phyloP scores from a whole-genome alignment of 1,140 invertebrate genomes.

The Hormaphis cornu region DNA sequence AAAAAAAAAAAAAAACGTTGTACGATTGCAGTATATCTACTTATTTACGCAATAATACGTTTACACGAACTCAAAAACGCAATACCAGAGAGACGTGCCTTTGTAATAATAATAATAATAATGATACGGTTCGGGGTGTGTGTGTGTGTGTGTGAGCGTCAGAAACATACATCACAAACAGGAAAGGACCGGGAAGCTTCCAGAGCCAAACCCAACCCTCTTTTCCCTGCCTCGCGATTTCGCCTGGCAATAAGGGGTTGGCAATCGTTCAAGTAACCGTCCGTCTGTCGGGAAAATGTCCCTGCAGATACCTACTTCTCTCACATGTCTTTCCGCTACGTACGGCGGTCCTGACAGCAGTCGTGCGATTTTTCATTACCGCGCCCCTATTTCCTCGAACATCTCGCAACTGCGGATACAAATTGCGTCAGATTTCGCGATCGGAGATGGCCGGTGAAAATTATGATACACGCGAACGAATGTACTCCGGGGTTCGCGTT shows the following conservation, averaged over 20 bases:
- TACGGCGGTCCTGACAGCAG: background rate
- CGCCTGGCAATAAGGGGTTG: background rate
- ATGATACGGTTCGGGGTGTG: background rate
- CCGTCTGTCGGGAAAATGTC: slow-evolving; percentile 13
- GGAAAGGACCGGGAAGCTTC: background rate
- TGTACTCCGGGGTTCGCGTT: background rate
- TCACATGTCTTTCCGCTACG: background rate
- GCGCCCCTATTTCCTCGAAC: too few relatives aligned
- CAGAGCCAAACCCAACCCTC: slow-evolving; percentile 3
- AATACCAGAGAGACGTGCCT: background rate
- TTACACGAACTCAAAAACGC: background rate
- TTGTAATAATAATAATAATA: background rate
- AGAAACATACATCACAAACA: slow-evolving; percentile 23
- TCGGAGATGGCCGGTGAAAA: background rate
- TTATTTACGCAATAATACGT: too few relatives aligned
- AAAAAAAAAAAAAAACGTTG: background rate
- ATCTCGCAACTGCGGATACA: background rate
- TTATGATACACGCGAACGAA: background rate
- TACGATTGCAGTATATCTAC: background rate
- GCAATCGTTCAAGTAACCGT: slow-evolving; percentile 28
- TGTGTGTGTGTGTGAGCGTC: background rate
- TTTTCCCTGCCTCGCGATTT: background rate
- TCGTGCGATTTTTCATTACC: background rate
- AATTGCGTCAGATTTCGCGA: background rate
- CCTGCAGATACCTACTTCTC: background rate